phyloP scores from a whole-genome alignment of 2,113 vertebrate species.

The Engystomops pustulosus region DNA sequence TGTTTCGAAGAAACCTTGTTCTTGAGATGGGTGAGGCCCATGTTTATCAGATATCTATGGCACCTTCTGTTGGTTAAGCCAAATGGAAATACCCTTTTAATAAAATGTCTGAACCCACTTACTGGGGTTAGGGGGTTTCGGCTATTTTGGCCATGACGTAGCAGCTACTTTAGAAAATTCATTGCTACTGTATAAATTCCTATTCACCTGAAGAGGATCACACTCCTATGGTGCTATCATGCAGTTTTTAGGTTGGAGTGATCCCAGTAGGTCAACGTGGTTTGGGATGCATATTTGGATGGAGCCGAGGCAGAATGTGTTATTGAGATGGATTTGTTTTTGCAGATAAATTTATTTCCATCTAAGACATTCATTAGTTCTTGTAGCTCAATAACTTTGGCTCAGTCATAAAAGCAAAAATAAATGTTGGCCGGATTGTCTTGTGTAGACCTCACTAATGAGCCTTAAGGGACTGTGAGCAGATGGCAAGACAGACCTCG shows the following conservation, averaged over 20 bases:
- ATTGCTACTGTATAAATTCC: neutral
- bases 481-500: conserved; percentile 11
- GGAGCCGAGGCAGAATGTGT: neutral
- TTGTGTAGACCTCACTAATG: conserved; percentile 1
- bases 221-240: neutral
- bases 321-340: neutral
- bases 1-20: too few relatives aligned
- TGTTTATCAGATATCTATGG: too few relatives aligned
- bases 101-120: neutral
- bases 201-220: neutral
- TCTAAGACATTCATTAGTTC: conserved; percentile 10
- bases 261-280: neutral
- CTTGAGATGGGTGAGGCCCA: too few relatives aligned
- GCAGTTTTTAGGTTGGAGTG: neutral
- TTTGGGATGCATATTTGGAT: neutral
- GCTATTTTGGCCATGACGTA: neutral
- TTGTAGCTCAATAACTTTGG: neutral
- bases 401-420: neutral
- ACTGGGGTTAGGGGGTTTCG: neutral
- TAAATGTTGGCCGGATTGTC: conserved; percentile 3
- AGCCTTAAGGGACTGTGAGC: conserved; percentile 12
- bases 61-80: too few relatives aligned
- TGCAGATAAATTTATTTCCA: neutral
- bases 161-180: neutral
- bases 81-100: too few relatives aligned